Percentiles rank a stretch among this genome's conserved stretches.
Evolutionary conservation across 2,888 invertebrate species (phyloP).

Genomic region (Aethes cnicana): DNA sequence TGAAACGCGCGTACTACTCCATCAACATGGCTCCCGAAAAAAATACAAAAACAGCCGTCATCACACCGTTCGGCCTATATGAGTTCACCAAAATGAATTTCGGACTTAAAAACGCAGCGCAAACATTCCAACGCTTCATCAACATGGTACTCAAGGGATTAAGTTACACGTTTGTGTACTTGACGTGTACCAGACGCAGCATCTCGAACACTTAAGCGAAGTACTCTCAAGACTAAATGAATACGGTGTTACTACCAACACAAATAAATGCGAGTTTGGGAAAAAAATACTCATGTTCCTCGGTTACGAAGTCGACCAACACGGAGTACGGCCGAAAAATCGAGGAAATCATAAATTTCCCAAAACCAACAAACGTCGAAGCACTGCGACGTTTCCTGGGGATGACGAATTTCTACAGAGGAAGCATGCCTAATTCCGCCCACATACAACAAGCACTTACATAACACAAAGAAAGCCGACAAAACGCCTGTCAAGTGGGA

Average conservation of each 20-base stretch:
- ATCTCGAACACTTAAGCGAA: not conserved
- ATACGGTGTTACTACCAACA: not conserved
- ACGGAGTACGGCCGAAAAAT: constrained; percentile 42
- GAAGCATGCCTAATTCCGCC: constrained; percentile 44
- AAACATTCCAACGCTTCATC: too few relatives aligned
- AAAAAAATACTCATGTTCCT: constrained; percentile 34
- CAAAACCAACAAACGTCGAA: constrained; percentile 28
- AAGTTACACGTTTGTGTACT: not conserved
- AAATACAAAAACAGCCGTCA: not conserved
- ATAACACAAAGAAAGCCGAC: not conserved
- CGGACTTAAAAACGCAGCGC: not conserved
- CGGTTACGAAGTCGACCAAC: constrained; percentile 33
- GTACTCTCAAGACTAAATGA: not conserved
- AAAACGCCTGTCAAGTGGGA: constrained; percentile 20
- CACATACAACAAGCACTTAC: constrained; percentile 32
- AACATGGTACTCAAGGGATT: too few relatives aligned
- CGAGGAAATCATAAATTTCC: constrained; percentile 9
- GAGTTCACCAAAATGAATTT: not conserved
- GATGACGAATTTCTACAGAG: constrained; percentile 37
- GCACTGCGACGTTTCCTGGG: constrained; percentile 31
- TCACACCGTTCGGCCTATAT: not conserved
- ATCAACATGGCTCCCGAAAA: too few relatives aligned
- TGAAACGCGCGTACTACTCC: not conserved
- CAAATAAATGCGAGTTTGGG: constrained; percentile 39
- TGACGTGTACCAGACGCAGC: not conserved